Evolutionary conservation across 2,113 vertebrate genomes (phyloP).

Genomic region (Tachysurus fulvidraco): DNA sequence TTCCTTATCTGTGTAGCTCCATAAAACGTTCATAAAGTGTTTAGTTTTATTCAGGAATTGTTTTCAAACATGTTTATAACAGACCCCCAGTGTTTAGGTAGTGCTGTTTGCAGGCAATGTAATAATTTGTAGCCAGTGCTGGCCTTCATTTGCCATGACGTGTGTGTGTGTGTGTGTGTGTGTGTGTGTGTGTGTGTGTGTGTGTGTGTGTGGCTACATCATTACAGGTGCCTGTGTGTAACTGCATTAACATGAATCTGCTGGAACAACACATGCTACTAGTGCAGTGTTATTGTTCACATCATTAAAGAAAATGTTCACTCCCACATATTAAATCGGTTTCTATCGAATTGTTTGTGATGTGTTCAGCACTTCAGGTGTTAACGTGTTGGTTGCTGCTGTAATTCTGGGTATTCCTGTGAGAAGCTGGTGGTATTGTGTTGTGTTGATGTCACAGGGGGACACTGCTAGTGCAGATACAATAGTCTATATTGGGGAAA

Average conservation of each 20-base stretch:
- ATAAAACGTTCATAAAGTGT: neutral
- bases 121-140: neutral
- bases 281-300: neutral
- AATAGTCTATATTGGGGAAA: neutral
- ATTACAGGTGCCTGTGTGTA: slow-evolving; percentile 18
- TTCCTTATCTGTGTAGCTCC: neutral
- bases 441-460: neutral
- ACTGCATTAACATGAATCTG: neutral
- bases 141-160: slow-evolving; percentile 15
- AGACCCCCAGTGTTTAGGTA: neutral
- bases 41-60: neutral
- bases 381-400: neutral
- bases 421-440: neutral
- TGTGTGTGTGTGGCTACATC: neutral
- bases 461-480: neutral
- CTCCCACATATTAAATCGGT: neutral
- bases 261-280: neutral
- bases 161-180: neutral
- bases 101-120: slow-evolving; percentile 6
- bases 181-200: neutral
- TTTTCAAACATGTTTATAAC: neutral
- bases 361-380: neutral
- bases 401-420: neutral
- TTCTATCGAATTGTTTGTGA: neutral
- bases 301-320: neutral